Evolutionary conservation across 2,797 vertebrate genomes (phyloP).

Genomic region (Phylloscopus collybita): DNA sequence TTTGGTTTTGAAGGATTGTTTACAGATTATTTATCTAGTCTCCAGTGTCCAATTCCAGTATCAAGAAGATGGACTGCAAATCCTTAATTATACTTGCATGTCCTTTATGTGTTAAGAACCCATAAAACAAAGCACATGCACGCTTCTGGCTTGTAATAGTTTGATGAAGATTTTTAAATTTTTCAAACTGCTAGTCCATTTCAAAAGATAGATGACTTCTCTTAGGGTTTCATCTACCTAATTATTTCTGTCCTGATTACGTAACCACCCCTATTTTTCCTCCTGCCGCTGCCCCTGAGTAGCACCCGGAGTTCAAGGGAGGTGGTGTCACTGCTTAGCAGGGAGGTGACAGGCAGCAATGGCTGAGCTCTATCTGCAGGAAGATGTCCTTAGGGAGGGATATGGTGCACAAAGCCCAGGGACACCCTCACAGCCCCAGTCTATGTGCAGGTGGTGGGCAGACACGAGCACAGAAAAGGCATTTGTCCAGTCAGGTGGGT

Average conservation of each 20-base stretch:
- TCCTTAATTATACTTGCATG: conserved; percentile 68
- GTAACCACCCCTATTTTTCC: conserved; percentile 72
- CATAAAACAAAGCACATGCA: conserved; percentile 68
- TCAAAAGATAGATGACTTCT: conserved; percentile 75
- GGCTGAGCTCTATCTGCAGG: not conserved
- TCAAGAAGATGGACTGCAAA: conserved; percentile 72
- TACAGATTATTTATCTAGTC: conserved; percentile 68
- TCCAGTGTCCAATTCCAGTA: conserved; percentile 52
- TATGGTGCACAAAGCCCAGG: accelerated
- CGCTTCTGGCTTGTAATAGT: conserved; percentile 59
- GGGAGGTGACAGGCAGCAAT: not conserved
- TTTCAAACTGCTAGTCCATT: conserved; percentile 77
- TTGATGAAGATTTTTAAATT: conserved; percentile 79
- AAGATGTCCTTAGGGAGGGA: not conserved
- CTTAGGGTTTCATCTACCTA: conserved; percentile 72
- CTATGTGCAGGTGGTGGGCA: not conserved
- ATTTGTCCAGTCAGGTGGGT: not conserved
- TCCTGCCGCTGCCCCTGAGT: not conserved
- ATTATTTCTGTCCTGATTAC: conserved; percentile 77
- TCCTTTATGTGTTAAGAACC: conserved; percentile 62
- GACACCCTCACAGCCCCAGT: accelerated
- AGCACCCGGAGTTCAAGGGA: not conserved
- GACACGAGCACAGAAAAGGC: not conserved
- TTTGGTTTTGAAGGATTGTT: conserved; percentile 61
- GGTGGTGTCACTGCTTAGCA: not conserved